Percentiles rank a stretch among this genome's conserved stretches.
These are phyloP conservation scores for Ciconia boyciana DNA, from an alignment of 2,113 vertebrate genomes.

Conservation along the genomic window DNA sequence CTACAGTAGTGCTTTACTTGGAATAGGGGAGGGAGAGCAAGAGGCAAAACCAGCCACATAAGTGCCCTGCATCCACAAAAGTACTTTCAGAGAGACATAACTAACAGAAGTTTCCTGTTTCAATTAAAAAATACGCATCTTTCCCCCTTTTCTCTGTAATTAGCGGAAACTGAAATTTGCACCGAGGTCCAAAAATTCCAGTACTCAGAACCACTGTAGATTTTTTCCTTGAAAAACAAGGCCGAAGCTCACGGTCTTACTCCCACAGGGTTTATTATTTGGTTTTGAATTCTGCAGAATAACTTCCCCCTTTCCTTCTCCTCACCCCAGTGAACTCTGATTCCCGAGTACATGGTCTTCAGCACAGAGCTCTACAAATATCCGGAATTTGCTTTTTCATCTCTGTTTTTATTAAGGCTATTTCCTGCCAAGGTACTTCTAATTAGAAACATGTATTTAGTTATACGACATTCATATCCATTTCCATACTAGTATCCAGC, in stretches of 20 bases:
- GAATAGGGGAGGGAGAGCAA: neutral
- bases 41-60: neutral
- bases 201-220: neutral
- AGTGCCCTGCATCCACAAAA: neutral
- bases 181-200: neutral
- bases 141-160: neutral
- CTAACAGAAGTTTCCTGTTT: neutral
- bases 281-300: neutral
- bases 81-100: neutral
- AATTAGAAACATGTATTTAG: conserved; percentile 21
- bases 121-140: neutral
- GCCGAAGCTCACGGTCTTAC: neutral
- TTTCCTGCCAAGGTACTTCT: conserved; percentile 11
- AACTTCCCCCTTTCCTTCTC: neutral
- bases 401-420: neutral
- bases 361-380: neutral
- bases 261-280: neutral
- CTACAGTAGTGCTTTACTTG: neutral
- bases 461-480: neutral
- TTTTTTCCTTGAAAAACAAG: neutral
- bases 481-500: neutral
- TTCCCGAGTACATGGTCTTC: neutral
- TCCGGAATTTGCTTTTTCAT: neutral
- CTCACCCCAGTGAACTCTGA: neutral
- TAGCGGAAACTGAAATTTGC: neutral